phyloP scores from a whole-genome alignment of 2,113 vertebrate genomes.

The Nannobrachium achirus region DNA sequence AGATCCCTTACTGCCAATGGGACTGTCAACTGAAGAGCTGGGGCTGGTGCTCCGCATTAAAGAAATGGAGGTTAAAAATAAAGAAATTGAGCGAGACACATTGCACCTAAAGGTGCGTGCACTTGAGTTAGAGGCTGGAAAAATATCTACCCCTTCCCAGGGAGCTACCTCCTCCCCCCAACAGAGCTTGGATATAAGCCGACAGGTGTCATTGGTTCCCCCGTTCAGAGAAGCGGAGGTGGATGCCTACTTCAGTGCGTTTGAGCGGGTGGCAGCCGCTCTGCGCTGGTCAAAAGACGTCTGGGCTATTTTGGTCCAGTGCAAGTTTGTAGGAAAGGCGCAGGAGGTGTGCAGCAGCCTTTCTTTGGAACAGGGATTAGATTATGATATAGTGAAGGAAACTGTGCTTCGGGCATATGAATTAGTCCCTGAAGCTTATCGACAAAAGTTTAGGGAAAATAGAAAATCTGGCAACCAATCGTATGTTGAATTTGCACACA shows the following conservation, averaged over 20 bases:
- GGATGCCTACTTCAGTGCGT: too few species aligned
- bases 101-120: neutral
- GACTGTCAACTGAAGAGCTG: neutral
- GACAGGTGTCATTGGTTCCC: neutral
- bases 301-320: too few species aligned
- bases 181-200: neutral
- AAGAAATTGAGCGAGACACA: neutral
- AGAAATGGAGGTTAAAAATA: neutral
- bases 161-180: neutral
- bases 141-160: neutral
- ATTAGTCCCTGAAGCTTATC: constrained; percentile 9
- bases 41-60: neutral
- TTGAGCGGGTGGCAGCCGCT: too few species aligned
- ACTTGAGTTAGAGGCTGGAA: neutral
- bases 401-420: constrained; percentile 14
- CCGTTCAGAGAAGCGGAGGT: too few species aligned
- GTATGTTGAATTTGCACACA: neutral
- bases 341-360: too few species aligned
- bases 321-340: too few species aligned
- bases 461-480: neutral
- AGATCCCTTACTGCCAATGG: too few species aligned
- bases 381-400: constrained; percentile 2
- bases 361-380: neutral
- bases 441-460: neutral
- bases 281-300: too few species aligned